Conservation (phyloP, 2,797 vertebrate species). For the Otus scops region DNA sequence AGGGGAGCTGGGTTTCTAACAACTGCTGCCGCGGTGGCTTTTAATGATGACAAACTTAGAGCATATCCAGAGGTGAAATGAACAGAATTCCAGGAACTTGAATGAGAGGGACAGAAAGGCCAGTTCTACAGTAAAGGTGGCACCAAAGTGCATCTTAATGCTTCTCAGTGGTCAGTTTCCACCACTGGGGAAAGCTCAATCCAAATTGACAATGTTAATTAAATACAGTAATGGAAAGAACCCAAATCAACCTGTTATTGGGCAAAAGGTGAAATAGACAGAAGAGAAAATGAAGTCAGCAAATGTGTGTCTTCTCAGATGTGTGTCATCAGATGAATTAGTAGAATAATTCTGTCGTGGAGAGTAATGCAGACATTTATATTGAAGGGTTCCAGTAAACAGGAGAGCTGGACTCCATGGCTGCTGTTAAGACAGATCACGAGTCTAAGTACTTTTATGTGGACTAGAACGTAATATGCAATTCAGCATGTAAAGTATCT, state of each 20-base stretch:
- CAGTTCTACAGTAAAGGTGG: neutral
- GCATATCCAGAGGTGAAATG: fast-evolving
- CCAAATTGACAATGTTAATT: fast-evolving
- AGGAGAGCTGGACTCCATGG: fast-evolving
- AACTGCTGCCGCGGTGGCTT: fast-evolving
- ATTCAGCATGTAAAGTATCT: too few species aligned
- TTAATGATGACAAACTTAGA: fast-evolving
- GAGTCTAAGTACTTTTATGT: too few species aligned
- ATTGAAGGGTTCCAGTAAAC: neutral
- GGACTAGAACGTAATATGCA: too few species aligned
- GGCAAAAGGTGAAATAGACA: neutral
- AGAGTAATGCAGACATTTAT: neutral
- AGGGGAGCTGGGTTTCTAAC: neutral
- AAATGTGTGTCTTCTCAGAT: too few species aligned
- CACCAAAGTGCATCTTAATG: fast-evolving
- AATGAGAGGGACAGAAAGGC: neutral
- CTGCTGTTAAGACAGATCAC: neutral
- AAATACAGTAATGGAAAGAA: fast-evolving
- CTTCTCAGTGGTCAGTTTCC: fast-evolving
- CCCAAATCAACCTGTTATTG: fast-evolving
- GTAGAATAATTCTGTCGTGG: neutral
- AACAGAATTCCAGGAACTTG: neutral
- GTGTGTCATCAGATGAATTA: neutral
- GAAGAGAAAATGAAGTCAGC: neutral
- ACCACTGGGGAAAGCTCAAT: fast-evolving